Evolutionary conservation across 2,113 vertebrate species (phyloP), one percentile per base, ranked within the genome.

Genomic region (Vulpes lagopus): DNA sequence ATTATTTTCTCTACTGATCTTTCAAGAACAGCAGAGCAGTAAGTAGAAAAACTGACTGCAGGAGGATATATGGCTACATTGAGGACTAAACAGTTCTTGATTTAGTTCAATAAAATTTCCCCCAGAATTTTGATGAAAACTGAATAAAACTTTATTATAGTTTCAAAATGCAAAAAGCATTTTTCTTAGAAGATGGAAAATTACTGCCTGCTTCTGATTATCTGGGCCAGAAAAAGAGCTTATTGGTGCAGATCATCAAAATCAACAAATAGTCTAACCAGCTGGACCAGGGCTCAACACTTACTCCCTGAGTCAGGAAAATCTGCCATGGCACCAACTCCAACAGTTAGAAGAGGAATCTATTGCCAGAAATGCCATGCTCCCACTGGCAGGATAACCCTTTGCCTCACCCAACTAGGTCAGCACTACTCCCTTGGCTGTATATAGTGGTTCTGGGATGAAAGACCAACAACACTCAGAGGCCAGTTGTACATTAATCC

Each of bases 341-440:
- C 90, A 85, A 86, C 81, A 94, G 97, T 96, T 85, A 95, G 81
- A 90, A 95, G 89, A 76, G 96, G 89, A 83, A 80, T 78, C 80
- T 89, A 90, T 64, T 94, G 97, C 97, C 97, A 97, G 96, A 90
- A 95, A 97, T 92, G 95, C 81, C 96, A 96, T 17, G 57, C 81
- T 96, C 94, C 92, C 95, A 69, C 96, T 98, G 97, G 98, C 97
- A 97, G 69, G 49, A 82, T 74, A 94, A 92, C 90, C 84, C 94
- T 82, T 57, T 27, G 88, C 96, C 78, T 98, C 32, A 92, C 97
- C 96, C 98, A 98, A 97, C 92, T 97, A 97, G 98, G 97, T 98
- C 97, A 98, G 84, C 76, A 51, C 95, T 73, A 30, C 53, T 94
- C 84, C 81, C 59, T 11, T 96, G 96, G 94, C 96, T 85, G 59